Conservation (phyloP, 2,888 invertebrate species). For the Drosophila pegasa region DNA sequence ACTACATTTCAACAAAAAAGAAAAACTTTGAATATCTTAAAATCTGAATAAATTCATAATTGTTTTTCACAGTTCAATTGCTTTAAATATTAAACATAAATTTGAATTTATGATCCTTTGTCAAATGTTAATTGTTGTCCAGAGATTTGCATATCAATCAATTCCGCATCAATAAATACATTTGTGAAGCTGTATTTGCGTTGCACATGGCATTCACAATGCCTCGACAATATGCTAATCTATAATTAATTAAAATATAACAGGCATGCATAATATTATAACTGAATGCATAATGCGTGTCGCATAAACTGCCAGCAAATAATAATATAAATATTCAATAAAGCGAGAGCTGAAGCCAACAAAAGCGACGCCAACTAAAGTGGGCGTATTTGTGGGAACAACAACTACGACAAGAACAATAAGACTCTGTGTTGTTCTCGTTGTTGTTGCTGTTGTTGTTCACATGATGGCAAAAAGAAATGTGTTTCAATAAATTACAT, state of each 20-base stretch:
- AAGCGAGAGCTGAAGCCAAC: conserved; percentile 34
- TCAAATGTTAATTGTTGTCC: too few species aligned
- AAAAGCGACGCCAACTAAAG: conserved; percentile 41
- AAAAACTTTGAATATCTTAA: too few species aligned
- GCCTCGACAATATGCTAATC: background rate
- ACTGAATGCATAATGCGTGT: conserved; percentile 26
- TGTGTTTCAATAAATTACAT: conserved; percentile 80
- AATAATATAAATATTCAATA: conserved; percentile 74
- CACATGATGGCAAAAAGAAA: conserved; percentile 64
- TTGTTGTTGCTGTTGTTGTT: conserved; percentile 32
- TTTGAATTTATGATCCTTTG: too few species aligned
- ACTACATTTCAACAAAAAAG: too few species aligned
- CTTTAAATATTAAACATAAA: too few species aligned
- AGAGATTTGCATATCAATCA: too few species aligned
- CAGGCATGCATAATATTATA: conserved; percentile 12
- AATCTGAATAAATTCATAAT: too few species aligned
- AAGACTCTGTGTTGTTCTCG: conserved; percentile 19
- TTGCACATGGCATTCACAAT: background rate
- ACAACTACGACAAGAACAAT: conserved; percentile 27
- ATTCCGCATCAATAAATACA: background rate
- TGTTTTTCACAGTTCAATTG: too few species aligned
- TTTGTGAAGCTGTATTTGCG: background rate
- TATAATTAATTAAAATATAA: conserved; percentile 37
- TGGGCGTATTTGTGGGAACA: conserved; percentile 42
- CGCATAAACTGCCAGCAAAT: conserved; percentile 36